A percentile compares a stretch with the other conserved stretches of the same genome.
These are phyloP conservation scores for Tylochromis polylepis DNA, from an alignment of 2,113 vertebrate genomes.

Conservation along the genomic window DNA sequence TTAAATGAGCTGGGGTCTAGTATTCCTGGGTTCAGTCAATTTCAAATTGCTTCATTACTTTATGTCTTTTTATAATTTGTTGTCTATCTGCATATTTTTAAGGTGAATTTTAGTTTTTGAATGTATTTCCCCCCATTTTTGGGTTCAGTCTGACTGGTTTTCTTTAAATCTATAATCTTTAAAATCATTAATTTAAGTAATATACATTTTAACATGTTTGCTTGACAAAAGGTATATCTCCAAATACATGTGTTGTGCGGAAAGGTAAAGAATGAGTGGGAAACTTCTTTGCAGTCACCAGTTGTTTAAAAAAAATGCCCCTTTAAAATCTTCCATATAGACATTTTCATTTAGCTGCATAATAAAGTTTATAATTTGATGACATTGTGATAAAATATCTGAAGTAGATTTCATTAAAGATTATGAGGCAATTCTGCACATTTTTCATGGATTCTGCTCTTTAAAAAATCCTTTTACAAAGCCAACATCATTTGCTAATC, in stretches of 20 bases:
- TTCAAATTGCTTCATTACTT: rapidly evolving
- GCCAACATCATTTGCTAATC: constrained; percentile 16
- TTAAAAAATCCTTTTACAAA: background rate
- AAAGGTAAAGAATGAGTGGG: background rate
- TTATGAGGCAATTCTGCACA: background rate
- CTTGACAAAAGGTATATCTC: background rate
- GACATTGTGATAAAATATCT: background rate
- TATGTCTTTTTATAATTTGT: background rate
- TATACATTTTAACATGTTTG: background rate
- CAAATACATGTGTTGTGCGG: background rate
- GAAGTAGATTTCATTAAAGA: background rate
- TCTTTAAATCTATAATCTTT: background rate
- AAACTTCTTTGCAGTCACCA: background rate
- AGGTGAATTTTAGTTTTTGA: background rate
- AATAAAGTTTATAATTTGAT: background rate
- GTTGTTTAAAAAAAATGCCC: background rate
- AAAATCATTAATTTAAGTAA: background rate
- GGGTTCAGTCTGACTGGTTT: background rate
- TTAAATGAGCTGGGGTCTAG: background rate
- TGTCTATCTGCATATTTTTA: background rate
- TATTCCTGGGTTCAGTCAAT: background rate
- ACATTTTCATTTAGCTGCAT: background rate
- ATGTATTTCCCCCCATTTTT: rapidly evolving
- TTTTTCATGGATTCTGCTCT: background rate
- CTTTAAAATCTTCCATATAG: background rate